Evolutionary conservation across 2,888 invertebrate genomes (phyloP).

Genomic region (Tuberolachnus salignus): DNA sequence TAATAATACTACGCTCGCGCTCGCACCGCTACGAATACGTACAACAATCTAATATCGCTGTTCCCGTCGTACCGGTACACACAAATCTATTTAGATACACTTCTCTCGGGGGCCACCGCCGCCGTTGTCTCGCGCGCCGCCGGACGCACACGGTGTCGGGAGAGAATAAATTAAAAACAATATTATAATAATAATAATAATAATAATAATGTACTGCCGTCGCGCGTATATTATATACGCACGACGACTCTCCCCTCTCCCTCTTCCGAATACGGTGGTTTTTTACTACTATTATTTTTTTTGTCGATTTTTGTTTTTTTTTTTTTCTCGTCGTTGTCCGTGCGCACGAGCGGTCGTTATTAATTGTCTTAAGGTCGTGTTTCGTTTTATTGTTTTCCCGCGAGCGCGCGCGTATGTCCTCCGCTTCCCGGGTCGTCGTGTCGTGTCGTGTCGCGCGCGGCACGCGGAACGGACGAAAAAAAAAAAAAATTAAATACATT

Average conservation of each 20-base stretch:
- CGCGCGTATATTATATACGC: neutral
- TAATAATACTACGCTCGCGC: neutral
- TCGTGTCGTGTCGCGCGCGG: too few species aligned
- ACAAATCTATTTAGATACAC: conserved; percentile 53
- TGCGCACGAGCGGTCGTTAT: conserved; percentile 20
- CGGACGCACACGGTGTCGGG: conserved; percentile 51
- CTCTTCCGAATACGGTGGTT: conserved; percentile 5
- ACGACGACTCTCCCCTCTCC: conserved; percentile 2
- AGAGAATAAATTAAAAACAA: conserved; percentile 52
- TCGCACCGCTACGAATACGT: neutral
- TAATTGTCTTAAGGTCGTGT: conserved; percentile 27
- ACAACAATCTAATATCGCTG: too few species aligned
- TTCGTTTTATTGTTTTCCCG: conserved; percentile 17
- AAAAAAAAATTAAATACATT: too few species aligned
- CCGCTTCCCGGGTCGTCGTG: neutral
- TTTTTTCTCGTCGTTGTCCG: neutral
- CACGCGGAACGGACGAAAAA: too few species aligned
- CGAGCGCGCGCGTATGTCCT: neutral
- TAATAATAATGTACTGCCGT: neutral
- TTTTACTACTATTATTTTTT: too few species aligned
- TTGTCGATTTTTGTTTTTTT: neutral
- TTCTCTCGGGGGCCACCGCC: conserved; percentile 30
- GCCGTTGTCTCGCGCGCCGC: conserved; percentile 30
- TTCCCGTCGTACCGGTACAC: conserved; percentile 11
- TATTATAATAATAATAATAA: conserved; percentile 32